Conservation (phyloP, 2,888 invertebrate species). For the Ferdinandea cuprea region DNA sequence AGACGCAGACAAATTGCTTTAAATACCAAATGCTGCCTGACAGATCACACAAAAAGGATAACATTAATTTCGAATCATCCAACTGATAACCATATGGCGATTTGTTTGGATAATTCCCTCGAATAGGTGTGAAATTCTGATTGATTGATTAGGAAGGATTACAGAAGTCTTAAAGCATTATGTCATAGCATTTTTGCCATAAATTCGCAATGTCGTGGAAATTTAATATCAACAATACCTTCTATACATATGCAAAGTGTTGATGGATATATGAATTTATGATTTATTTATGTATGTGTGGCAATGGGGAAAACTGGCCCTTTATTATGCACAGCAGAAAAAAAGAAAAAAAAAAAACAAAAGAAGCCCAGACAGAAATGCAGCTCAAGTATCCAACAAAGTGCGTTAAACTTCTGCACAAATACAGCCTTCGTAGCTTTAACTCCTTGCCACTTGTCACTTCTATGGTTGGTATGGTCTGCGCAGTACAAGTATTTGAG, state of each 20-base stretch:
- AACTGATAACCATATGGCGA: conserved; percentile 23
- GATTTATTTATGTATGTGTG: conserved; percentile 1
- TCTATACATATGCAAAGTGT: background rate
- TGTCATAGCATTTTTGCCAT: background rate
- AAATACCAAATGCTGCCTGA: conserved; percentile 38
- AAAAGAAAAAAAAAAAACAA: too few relatives aligned
- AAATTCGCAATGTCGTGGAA: background rate
- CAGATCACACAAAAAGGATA: conserved; percentile 49
- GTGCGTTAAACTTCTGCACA: conserved; percentile 71
- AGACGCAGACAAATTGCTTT: conserved; percentile 58
- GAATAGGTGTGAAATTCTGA: conserved; percentile 28
- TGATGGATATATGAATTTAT: background rate
- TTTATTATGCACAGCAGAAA: conserved; percentile 32
- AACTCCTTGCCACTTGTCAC: conserved; percentile 22
- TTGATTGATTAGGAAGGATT: conserved; percentile 25
- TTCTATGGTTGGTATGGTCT: conserved; percentile 7
- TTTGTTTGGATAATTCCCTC: background rate
- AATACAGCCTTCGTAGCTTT: conserved; percentile 34
- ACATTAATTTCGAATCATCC: conserved; percentile 58
- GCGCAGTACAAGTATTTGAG: conserved; percentile 49
- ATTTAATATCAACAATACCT: conserved; percentile 14
- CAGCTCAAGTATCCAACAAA: conserved; percentile 61
- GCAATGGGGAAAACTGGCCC: conserved; percentile 10
- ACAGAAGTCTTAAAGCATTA: conserved; percentile 20
- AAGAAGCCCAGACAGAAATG: conserved; percentile 56